phyloP scores from a whole-genome alignment of 2,113 vertebrate genomes.

The Capreolus pygargus region DNA sequence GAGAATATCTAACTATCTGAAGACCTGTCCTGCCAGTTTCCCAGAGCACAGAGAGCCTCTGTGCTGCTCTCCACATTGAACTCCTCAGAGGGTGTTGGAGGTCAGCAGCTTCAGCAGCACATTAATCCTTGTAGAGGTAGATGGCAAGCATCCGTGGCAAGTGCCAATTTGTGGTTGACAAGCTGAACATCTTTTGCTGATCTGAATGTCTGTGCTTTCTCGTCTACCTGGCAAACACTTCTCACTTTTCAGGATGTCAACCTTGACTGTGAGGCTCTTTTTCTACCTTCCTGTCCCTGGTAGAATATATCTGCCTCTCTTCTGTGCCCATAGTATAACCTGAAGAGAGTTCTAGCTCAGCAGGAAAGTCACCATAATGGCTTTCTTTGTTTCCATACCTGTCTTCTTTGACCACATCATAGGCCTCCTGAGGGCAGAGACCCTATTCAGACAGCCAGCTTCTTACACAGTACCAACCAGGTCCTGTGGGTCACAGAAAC shows the following conservation, averaged over 20 bases:
- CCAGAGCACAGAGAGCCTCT: not conserved
- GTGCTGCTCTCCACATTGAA: not conserved
- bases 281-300: not conserved
- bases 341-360: not conserved
- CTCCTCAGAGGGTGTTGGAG: not conserved
- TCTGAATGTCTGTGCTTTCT: not conserved
- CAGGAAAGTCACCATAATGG: not conserved
- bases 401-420: not conserved
- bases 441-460: not conserved
- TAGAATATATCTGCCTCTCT: not conserved
- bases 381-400: not conserved
- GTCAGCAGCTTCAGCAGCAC: not conserved
- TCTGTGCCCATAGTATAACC: not conserved
- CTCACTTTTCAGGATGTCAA: not conserved
- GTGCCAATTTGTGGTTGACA: not conserved
- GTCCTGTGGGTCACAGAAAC: not conserved
- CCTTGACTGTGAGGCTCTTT: not conserved
- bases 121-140: not conserved
- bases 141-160: not conserved
- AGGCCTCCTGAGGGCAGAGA: not conserved
- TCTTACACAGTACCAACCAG: not conserved
- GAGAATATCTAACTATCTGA: not conserved
- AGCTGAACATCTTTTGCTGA: not conserved
- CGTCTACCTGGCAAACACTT: not conserved
- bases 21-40: not conserved